Conservation (phyloP, 2,797 vertebrate genomes). For the Graptemys geographica region DNA sequence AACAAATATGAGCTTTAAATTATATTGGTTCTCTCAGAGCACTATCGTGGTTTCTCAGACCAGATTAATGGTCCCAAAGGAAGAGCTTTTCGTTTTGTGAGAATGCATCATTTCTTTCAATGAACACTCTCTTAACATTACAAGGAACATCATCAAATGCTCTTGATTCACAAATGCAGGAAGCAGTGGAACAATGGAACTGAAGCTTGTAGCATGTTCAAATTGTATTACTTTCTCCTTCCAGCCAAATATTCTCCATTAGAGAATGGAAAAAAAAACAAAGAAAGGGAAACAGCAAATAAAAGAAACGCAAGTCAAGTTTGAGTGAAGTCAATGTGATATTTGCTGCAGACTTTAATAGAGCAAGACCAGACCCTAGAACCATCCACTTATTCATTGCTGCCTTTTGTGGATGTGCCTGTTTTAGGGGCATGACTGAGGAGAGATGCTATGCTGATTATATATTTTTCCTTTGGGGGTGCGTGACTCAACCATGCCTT, state of each 20-base stretch:
- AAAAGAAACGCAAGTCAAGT: neutral
- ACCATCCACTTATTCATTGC: neutral
- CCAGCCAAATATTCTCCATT: neutral
- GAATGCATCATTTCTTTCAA: neutral
- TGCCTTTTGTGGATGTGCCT: neutral
- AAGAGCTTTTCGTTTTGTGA: neutral
- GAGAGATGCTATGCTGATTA: neutral
- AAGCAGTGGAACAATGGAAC: neutral
- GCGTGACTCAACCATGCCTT: neutral
- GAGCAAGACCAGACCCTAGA: neutral
- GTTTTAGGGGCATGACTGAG: neutral
- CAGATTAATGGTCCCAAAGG: neutral
- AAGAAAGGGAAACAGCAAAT: slow-evolving; percentile 3
- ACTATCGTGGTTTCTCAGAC: slow-evolving; percentile 12
- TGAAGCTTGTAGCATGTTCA: neutral
- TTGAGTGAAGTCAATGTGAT: neutral
- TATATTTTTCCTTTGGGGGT: neutral
- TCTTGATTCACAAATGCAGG: slow-evolving; percentile 1
- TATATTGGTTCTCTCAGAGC: neutral
- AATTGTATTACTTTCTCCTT: slow-evolving; percentile 1
- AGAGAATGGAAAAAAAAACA: neutral
- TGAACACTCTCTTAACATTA: neutral
- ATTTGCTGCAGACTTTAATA: too few relatives aligned
- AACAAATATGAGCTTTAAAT: slow-evolving; percentile 20
- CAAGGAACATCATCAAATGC: neutral